These are phyloP conservation scores for Enteromius mattozi DNA, from an alignment of 2,797 vertebrate genomes.

Conservation along the genomic window DNA sequence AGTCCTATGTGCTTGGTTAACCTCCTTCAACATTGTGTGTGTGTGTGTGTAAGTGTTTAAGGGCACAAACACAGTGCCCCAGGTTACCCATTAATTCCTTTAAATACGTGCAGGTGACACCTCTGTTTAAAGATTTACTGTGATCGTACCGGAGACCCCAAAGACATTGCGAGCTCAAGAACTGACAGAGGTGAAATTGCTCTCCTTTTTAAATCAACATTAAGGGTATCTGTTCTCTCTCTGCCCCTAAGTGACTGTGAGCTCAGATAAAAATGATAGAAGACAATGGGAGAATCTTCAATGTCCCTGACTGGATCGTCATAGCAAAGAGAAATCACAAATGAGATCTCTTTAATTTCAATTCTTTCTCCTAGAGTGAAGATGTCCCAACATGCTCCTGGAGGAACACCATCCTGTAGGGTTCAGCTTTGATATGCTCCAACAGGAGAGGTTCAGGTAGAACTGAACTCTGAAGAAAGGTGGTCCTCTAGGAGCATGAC, in stretches of 20 bases:
- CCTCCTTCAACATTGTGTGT: slow-evolving; percentile 67
- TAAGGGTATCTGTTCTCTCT: slow-evolving; percentile 27
- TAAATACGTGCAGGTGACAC: slow-evolving; percentile 74
- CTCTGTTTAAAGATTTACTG: slow-evolving; percentile 78
- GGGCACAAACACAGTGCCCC: slow-evolving; percentile 50
- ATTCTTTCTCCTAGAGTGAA: background rate
- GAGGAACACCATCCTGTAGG: background rate
- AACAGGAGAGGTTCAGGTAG: background rate
- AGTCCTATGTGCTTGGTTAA: slow-evolving; percentile 78
- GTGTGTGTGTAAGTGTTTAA: slow-evolving; percentile 36
- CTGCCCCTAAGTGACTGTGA: slow-evolving; percentile 10
- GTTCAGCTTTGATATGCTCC: background rate
- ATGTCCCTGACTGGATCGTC: background rate
- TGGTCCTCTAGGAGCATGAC: background rate
- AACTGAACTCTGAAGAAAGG: background rate
- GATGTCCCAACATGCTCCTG: background rate
- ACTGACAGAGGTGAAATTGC: slow-evolving; percentile 51
- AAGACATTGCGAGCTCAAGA: slow-evolving; percentile 24
- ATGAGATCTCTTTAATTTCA: background rate
- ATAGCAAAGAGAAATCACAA: slow-evolving; percentile 3
- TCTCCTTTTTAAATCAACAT: slow-evolving; percentile 43
- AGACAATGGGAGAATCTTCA: background rate
- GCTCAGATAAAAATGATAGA: slow-evolving; percentile 15
- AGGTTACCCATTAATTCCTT: slow-evolving; percentile 72
- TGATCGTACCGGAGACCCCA: slow-evolving; percentile 54